Evolutionary conservation across 2,113 vertebrate genomes (phyloP).

Genomic region (Protobothrops mucrosquamatus): DNA sequence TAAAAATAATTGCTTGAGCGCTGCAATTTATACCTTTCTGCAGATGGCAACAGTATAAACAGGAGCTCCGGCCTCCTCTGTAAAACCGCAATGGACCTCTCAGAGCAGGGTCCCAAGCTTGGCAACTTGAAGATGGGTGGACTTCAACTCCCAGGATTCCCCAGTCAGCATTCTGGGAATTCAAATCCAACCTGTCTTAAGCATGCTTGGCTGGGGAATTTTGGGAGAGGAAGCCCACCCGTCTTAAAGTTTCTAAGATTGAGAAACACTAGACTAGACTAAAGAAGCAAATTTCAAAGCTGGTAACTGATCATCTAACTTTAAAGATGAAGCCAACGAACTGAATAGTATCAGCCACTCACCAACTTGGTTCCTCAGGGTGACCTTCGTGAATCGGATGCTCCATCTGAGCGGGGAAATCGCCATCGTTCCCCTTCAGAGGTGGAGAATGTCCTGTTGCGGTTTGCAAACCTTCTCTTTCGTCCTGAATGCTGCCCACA

Average conservation of each 20-base stretch:
- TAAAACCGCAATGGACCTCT: neutral
- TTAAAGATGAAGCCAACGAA: neutral
- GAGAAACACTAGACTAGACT: neutral
- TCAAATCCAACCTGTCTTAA: too few species aligned
- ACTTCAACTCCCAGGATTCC: neutral
- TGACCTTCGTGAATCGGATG: slow-evolving; percentile 52
- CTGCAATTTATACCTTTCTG: neutral
- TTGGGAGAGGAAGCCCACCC: neutral
- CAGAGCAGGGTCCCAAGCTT: neutral
- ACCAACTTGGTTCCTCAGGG: slow-evolving; percentile 58
- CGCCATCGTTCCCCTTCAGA: neutral
- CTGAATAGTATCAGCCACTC: slow-evolving; percentile 18
- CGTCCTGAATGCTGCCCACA: neutral
- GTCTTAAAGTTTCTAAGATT: neutral
- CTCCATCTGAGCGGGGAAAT: slow-evolving; percentile 50
- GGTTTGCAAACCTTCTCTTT: neutral
- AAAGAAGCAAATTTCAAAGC: neutral
- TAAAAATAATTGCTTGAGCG: neutral
- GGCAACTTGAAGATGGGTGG: neutral
- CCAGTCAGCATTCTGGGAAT: neutral
- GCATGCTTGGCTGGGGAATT: too few species aligned
- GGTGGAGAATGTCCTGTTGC: neutral
- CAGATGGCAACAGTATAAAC: neutral
- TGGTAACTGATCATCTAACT: neutral
- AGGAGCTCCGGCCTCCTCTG: neutral